Evolutionary conservation across 2,113 vertebrate genomes (phyloP).

Genomic region (Rhinolophus sinicus): DNA sequence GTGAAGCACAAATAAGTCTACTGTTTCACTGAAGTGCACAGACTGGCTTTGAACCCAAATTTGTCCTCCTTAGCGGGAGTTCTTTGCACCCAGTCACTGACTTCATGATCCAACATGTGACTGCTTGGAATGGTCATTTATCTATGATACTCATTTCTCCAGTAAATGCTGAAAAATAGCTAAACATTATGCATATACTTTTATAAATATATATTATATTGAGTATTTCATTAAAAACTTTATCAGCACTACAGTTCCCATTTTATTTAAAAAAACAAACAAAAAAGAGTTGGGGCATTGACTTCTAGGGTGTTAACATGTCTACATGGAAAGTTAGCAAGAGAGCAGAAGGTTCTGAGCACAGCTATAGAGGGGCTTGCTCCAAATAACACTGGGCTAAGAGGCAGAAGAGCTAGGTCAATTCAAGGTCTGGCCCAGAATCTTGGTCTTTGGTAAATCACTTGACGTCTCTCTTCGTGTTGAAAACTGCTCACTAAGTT

Average conservation of each 20-base stretch:
- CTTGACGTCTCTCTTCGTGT: neutral
- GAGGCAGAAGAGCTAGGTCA: neutral
- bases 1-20: neutral
- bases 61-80: neutral
- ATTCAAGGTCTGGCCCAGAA: neutral
- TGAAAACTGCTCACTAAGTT: neutral
- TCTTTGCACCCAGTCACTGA: neutral
- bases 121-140: neutral
- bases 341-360: neutral
- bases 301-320: neutral
- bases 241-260: neutral
- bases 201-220: neutral
- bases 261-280: neutral
- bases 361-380: fast-evolving
- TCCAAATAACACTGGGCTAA: neutral
- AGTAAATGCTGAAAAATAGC: neutral
- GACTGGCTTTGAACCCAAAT: neutral
- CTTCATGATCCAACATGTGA: neutral
- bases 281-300: neutral
- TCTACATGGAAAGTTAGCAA: neutral
- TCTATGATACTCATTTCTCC: neutral
- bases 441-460: neutral
- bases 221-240: neutral
- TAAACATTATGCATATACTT: neutral
- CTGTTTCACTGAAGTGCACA: neutral